Base-by-base conservation (phyloP, 2,888 invertebrate species). In the Atrina japonica region DNA sequence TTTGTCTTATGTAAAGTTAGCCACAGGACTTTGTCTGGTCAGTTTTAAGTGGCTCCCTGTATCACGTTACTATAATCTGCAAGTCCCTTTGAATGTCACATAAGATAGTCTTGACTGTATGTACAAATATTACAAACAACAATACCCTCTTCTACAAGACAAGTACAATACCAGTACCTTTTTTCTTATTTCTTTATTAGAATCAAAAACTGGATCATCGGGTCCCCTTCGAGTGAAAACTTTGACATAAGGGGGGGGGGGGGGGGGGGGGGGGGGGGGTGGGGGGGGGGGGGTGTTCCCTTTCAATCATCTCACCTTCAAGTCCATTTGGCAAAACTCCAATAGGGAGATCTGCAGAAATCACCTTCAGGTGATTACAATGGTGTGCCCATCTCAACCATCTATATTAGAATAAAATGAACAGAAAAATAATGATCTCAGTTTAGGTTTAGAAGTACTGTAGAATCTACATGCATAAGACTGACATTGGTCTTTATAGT, bases 151-250 rank as follows among this genome's bases (percentile, higher is more conserved):
- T 2, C 11, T 50, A 43, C n/a, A 43, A 6, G 1, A 16, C 11
- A 29, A 29, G 55, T 29, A 55, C 30, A 14, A 50, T 5, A 50
- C 29, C 18, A 29, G 21, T n/a, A 69, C 69, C 56, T 56, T 63
- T 49, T 86, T 80, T 73, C 91, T 83, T n/a, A 91, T 86, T 5
- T 86, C 86, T 67, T 83, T 78, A 78, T 90, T 78, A 41, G 80
- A 77, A 64, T 90, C 88, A 81, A 90, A 91, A 0, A 91, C 82
- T 43, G 74, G 80, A 78, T 91, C 91, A 85, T 91, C 91, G 18
- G 91, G 90, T 16, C 88, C 89, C 49, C 82, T 56, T 67, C 71
- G 83, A 1, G 82, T 69, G 68, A 86, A 86, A 1, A 89, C 89
- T 76, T 85, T 86, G 30, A 87, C 83, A 80, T 89, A n/a, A n/a